Evolutionary conservation across 92 coral and sea anemone species (phyloP).

Genomic region (Anthopleura xanthogrammica): DNA sequence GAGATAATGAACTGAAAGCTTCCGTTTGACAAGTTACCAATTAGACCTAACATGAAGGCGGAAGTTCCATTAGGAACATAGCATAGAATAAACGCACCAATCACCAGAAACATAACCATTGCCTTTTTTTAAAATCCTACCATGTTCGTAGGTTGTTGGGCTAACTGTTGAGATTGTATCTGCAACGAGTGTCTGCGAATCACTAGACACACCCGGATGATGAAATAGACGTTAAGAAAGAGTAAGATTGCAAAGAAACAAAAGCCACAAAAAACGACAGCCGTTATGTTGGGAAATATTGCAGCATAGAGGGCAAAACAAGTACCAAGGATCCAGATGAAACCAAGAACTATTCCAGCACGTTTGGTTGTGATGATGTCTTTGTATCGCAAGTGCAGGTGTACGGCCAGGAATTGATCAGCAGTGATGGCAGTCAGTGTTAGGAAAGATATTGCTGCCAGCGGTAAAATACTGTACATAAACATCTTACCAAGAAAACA

Average conservation of each 20-base stretch:
- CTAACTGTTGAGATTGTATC: conserved; percentile 20
- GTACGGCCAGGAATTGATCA: not conserved
- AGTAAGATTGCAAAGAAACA: too few species aligned
- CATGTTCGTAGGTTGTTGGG: conserved; percentile 7
- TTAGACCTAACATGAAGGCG: not conserved
- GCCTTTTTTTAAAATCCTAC: not conserved
- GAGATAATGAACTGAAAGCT: not conserved
- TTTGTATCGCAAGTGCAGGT: too few species aligned
- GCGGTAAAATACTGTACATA: not conserved
- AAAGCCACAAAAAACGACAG: too few species aligned
- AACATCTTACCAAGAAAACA: too few species aligned
- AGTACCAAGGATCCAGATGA: not conserved
- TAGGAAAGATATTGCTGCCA: not conserved
- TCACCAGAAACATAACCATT: not conserved
- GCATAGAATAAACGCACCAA: not conserved
- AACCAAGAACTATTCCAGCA: not conserved
- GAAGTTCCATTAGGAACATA: not conserved
- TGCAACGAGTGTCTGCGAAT: conserved; percentile 20
- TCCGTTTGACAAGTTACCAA: not conserved
- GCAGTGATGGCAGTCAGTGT: conserved; percentile 8
- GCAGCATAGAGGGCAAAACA: not conserved
- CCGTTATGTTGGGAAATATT: too few species aligned
- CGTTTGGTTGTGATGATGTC: too few species aligned
- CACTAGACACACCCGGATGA: not conserved
- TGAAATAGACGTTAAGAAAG: not conserved